phyloP scores from a whole-genome alignment of 2,113 vertebrate species.

The Sardina pilchardus region DNA sequence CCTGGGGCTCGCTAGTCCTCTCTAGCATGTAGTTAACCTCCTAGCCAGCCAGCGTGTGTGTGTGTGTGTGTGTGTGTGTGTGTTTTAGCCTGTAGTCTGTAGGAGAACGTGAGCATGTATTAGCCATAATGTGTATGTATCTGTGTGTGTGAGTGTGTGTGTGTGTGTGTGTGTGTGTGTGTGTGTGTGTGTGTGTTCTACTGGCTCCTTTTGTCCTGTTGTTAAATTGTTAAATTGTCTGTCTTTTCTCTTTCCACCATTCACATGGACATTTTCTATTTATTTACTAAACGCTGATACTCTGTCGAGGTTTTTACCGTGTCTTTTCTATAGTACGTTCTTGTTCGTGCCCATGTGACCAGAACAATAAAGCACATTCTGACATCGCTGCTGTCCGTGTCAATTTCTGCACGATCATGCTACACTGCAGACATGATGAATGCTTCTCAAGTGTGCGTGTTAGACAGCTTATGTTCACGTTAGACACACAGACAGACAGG shows the following conservation, averaged over 20 bases:
- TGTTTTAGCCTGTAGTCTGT: background rate
- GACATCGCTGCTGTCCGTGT: conserved; percentile 26
- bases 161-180: conserved; percentile 21
- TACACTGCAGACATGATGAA: background rate
- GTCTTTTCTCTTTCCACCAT: conserved; percentile 45
- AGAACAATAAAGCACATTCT: conserved; percentile 69
- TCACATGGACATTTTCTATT: conserved; percentile 65
- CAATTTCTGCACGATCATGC: background rate
- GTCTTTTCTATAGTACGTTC: conserved; percentile 65
- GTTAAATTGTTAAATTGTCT: conserved; percentile 29
- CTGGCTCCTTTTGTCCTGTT: conserved; percentile 1
- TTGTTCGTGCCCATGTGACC: conserved; percentile 41
- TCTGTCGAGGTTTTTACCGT: conserved; percentile 59
- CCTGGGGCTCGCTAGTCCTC: background rate
- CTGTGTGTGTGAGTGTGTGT: no score
- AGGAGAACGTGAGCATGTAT: background rate
- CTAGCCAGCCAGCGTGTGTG: conserved; percentile 21
- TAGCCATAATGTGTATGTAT: conserved; percentile 27
- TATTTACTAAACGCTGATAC: conserved; percentile 61
- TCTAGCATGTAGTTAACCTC: conserved; percentile 9
- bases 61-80: conserved; percentile 31
- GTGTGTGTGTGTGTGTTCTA: conserved; percentile 22
- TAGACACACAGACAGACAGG: conserved; percentile 14
- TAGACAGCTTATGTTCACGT: background rate
- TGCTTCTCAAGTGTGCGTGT: background rate